Percentiles rank a stretch among this genome's conserved stretches.
phyloP scores from a whole-genome alignment of 2,888 invertebrate genomes.

The Ashinkailepas kermadecensis region DNA sequence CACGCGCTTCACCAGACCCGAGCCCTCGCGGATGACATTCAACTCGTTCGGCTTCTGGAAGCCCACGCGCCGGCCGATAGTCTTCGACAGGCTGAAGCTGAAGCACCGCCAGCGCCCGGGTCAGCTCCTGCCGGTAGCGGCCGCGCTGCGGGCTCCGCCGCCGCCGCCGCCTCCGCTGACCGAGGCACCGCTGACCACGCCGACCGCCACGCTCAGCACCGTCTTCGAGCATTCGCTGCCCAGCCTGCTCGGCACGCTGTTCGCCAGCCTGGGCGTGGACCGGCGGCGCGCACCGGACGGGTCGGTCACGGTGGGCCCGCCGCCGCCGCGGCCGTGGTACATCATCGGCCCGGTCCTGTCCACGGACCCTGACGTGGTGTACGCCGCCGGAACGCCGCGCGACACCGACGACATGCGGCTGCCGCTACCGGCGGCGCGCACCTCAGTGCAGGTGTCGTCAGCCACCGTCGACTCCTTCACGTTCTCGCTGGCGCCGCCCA shows the following conservation, averaged over 20 bases:
- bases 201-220: background rate
- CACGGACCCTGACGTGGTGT: background rate
- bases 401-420: background rate
- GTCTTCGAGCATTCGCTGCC: background rate
- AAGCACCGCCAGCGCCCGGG: background rate
- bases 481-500: no score
- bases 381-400: background rate
- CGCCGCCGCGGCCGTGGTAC: background rate
- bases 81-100: background rate
- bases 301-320: background rate
- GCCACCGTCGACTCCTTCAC: no score
- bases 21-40: background rate
- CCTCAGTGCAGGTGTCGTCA: no score
- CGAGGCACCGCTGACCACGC: background rate
- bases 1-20: no score
- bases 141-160: no score
- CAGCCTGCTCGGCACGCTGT: background rate
- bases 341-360: conserved; percentile 5
- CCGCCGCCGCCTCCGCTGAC: no score
- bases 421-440: background rate
- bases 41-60: conserved; percentile 5
- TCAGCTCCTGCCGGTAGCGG: no score
- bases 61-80: background rate
- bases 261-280: background rate
- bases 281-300: background rate